A percentile compares a stretch with the other conserved stretches of the same genome.
phyloP scores from a whole-genome alignment of 2,113 vertebrate species.

The Podiceps cristatus region DNA sequence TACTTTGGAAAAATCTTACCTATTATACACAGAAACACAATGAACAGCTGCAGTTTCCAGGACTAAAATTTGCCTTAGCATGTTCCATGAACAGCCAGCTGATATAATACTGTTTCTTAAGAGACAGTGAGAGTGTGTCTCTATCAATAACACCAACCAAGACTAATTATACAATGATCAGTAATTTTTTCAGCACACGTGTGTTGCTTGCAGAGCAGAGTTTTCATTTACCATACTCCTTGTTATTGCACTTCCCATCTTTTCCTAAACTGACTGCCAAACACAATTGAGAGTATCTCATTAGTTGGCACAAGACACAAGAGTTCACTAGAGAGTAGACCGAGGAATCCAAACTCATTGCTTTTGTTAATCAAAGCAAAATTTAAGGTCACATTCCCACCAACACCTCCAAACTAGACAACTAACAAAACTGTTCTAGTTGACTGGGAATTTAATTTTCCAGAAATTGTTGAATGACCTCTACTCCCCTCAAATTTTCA shows the following conservation, averaged over 20 bases:
- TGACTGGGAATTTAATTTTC: not conserved
- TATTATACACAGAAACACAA: accelerated
- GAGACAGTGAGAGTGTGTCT: not conserved
- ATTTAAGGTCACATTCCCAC: not conserved
- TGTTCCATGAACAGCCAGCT: not conserved
- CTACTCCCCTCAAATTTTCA: not conserved
- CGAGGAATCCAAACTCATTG: not conserved
- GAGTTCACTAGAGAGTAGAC: too few relatives aligned
- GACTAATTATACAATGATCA: not conserved
- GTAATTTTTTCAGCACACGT: not conserved
- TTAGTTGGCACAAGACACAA: not conserved
- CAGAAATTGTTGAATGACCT: not conserved
- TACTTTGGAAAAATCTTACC: not conserved
- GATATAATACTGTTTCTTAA: not conserved
- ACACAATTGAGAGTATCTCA: not conserved
- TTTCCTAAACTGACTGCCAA: not conserved
- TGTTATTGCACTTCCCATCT: not conserved
- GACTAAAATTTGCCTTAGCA: not conserved
- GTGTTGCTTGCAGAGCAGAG: not conserved
- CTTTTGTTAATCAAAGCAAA: not conserved
- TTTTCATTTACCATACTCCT: not conserved
- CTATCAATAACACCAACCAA: not conserved
- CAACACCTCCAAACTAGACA: not conserved
- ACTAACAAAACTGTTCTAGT: not conserved
- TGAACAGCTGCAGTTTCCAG: not conserved